phyloP scores from a whole-genome alignment of 2,797 vertebrate species.

The Molossus alvarezi region DNA sequence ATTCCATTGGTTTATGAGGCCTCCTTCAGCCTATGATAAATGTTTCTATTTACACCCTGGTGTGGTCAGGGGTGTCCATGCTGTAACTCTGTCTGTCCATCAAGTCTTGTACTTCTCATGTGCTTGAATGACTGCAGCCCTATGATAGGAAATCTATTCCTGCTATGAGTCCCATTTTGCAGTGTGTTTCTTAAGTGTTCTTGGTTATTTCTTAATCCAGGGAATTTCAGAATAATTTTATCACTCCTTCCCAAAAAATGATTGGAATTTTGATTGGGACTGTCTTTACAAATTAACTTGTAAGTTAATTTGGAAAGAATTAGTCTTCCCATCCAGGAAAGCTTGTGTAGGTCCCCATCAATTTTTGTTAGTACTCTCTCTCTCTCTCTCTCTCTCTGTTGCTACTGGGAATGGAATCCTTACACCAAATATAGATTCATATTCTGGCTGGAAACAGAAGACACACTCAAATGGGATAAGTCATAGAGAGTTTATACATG shows the following conservation, averaged over 20 bases:
- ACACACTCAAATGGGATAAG: not conserved
- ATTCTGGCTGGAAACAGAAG: slow-evolving; percentile 31
- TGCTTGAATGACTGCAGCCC: not conserved
- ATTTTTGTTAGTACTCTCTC: not conserved
- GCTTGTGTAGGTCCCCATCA: not conserved
- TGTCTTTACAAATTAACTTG: not conserved
- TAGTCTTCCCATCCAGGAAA: not conserved
- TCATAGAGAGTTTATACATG: not conserved
- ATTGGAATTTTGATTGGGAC: not conserved
- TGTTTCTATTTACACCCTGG: not conserved
- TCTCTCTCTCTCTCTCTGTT: not conserved
- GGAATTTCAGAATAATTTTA: not conserved
- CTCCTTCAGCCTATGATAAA: not conserved
- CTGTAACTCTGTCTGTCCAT: not conserved
- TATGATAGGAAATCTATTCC: not conserved
- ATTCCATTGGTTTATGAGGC: not conserved
- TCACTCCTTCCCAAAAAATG: not conserved
- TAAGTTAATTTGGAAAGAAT: not conserved
- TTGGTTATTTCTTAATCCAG: not conserved
- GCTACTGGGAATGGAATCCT: slow-evolving; percentile 8
- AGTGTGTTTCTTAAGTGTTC: not conserved
- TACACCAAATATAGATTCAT: not conserved
- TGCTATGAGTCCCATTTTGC: not conserved
- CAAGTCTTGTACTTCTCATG: not conserved
- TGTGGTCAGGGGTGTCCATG: no score